Evolutionary conservation across 2,888 invertebrate genomes (phyloP), one percentile per base, ranked within the genome.

Genomic region (Steinernema carpocapsae): DNA sequence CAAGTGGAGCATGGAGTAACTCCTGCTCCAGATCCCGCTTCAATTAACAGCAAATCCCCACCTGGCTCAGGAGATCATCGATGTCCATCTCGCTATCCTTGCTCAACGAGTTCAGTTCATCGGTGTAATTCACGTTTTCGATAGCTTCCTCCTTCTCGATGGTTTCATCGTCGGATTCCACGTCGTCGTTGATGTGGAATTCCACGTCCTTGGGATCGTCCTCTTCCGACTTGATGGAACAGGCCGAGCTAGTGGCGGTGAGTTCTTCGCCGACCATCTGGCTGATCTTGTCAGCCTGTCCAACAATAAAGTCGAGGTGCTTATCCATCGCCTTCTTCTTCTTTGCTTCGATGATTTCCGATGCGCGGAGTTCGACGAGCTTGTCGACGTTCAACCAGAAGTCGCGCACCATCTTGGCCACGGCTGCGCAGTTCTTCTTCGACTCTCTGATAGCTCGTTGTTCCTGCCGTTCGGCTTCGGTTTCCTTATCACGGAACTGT

Each of bases 321-420:
- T 95, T 93, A 90, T 97, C 97, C 75, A 97, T 90, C 0, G 95
- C 96, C 87, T 93, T 93, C 88, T 96, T 94, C 77, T 95, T 91
- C 88, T 95, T 95, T 85, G 95, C 95, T 88, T 97, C 97, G 76
- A 97, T 90, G 82, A 94, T 92, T 32, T 93, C 93, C 77, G 82
- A 42, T 72, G 83, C 83, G 26, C 80, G 75, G 59, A 79, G 77
- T 42, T 86, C 84, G 70, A 83, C 84, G 77, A 93, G 92, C 91
- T 97, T 97, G 89, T 97, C 95, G 12, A 96, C 95, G 89, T 95
- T 95, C 2, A 92, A 90, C 97, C 99, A 99, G 89, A 99, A 99
- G 74, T 92, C 93, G 88, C 93, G 92, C 2, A 99, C 92, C 90
- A 95, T 95, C 87, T 94, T 95, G 0, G 97, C 94, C 80, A 96